Conservation (phyloP, 2,888 invertebrate genomes). For the Minunthozetes semirufus region DNA sequence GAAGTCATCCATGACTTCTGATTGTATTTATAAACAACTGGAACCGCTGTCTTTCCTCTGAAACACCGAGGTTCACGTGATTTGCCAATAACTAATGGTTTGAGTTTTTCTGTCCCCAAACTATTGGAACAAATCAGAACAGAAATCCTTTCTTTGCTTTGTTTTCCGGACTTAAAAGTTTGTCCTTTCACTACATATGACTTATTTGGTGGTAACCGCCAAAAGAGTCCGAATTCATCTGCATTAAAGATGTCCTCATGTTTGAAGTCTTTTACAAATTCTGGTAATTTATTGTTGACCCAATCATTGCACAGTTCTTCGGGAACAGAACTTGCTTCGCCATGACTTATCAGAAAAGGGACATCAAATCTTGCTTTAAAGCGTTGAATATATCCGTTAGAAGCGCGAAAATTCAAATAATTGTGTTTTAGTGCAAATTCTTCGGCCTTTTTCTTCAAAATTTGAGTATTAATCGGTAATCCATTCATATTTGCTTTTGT, state of each 20-base stretch:
- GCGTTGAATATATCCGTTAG: background rate
- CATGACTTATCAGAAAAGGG: background rate
- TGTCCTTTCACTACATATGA: background rate
- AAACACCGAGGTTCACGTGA: background rate
- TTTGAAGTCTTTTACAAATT: background rate
- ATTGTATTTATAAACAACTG: conserved; percentile 5
- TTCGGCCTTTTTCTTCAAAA: background rate
- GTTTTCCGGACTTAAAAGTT: background rate
- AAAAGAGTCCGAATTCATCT: conserved; percentile 16
- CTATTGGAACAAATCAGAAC: background rate
- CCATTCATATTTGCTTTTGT: background rate
- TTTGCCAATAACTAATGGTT: background rate
- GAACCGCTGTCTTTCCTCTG: background rate
- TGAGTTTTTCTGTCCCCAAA: background rate
- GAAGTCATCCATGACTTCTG: conserved; percentile 3
- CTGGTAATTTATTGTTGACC: background rate
- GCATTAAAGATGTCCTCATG: background rate
- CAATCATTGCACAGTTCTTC: background rate
- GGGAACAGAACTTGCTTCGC: background rate
- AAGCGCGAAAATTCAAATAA: background rate
- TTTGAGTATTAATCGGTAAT: background rate
- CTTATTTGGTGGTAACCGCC: background rate
- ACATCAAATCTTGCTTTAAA: background rate
- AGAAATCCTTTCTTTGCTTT: conserved; percentile 16
- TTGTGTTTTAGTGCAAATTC: background rate